phyloP scores from a whole-genome alignment of 1,140 invertebrate species.

The Arctopsyche grandis region DNA sequence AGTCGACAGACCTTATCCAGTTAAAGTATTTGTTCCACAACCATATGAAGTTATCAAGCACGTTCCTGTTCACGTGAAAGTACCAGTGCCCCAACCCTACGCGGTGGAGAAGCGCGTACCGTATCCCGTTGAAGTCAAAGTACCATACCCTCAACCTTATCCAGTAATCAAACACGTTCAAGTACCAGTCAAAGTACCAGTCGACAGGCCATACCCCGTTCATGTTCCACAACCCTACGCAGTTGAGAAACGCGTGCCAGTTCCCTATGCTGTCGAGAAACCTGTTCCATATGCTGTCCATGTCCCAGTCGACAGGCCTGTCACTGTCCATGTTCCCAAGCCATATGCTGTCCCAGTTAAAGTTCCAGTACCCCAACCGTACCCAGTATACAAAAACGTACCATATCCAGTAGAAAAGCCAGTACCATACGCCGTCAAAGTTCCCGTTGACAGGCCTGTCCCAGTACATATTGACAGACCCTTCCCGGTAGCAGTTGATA shows the following conservation, averaged over 20 bases:
- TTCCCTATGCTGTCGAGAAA: conserved; percentile 68
- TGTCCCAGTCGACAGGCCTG: conserved; percentile 68
- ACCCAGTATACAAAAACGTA: conserved; percentile 69
- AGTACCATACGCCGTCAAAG: conserved; percentile 72
- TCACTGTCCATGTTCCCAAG: conserved; percentile 66
- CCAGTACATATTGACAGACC: conserved; percentile 67
- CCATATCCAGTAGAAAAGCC: conserved; percentile 73
- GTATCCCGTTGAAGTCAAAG: conserved; percentile 70
- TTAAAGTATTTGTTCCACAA: conserved; percentile 73
- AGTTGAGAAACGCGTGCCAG: conserved; percentile 69
- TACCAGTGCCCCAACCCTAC: conserved; percentile 71
- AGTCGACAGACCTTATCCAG: conserved; percentile 73
- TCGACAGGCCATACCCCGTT: conserved; percentile 71
- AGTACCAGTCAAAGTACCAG: conserved; percentile 67
- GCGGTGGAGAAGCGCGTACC: conserved; percentile 73
- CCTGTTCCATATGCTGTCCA: conserved; percentile 72
- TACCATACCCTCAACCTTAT: conserved; percentile 70
- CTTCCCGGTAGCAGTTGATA: conserved; percentile 65
- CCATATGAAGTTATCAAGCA: conserved; percentile 76
- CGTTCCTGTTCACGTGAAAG: conserved; percentile 72
- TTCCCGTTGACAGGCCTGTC: conserved; percentile 70
- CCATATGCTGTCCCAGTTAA: conserved; percentile 68
- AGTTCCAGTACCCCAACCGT: conserved; percentile 67
- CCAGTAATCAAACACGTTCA: conserved; percentile 67
- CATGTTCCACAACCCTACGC: conserved; percentile 72